Conservation (phyloP, 2,797 vertebrate species). For the Ataeniobius toweri region DNA sequence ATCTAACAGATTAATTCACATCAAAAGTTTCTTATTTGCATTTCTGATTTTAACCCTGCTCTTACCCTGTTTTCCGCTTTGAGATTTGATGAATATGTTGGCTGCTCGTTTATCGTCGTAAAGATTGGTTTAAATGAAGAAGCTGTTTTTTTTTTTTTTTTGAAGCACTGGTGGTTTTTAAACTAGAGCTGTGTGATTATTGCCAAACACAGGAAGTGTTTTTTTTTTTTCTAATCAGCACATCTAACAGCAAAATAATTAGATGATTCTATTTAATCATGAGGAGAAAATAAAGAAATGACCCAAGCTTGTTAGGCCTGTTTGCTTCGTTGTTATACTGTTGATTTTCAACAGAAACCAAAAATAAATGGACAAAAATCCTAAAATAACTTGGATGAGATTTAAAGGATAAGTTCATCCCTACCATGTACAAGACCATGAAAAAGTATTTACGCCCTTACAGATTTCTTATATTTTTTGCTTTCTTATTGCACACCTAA, state of each 20-base stretch:
- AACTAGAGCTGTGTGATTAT: constrained; percentile 10
- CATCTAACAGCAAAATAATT: constrained; percentile 32
- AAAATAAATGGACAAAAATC: background rate
- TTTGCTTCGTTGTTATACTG: background rate
- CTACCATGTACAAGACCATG: background rate
- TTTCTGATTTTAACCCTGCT: constrained; percentile 41
- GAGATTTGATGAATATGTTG: constrained; percentile 45
- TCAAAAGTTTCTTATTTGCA: constrained; percentile 55
- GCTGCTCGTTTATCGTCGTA: constrained; percentile 3
- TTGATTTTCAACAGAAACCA: background rate
- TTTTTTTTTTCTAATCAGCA: constrained; percentile 39
- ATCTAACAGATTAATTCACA: constrained; percentile 37
- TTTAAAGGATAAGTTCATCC: background rate
- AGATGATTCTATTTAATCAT: constrained; percentile 45
- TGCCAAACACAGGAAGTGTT: constrained; percentile 5
- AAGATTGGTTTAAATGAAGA: constrained; percentile 32
- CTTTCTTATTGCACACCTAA: background rate
- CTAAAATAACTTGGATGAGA: background rate
- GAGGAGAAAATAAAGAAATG: constrained; percentile 18
- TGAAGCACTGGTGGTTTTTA: constrained; percentile 18
- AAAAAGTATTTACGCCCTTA: background rate
- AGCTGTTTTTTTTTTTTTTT: constrained; percentile 14
- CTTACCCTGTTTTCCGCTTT: constrained; percentile 47
- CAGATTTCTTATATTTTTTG: background rate
- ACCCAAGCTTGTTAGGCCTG: constrained; percentile 20